Conservation (phyloP, 2,888 invertebrate species). For the Thyatira batis region DNA sequence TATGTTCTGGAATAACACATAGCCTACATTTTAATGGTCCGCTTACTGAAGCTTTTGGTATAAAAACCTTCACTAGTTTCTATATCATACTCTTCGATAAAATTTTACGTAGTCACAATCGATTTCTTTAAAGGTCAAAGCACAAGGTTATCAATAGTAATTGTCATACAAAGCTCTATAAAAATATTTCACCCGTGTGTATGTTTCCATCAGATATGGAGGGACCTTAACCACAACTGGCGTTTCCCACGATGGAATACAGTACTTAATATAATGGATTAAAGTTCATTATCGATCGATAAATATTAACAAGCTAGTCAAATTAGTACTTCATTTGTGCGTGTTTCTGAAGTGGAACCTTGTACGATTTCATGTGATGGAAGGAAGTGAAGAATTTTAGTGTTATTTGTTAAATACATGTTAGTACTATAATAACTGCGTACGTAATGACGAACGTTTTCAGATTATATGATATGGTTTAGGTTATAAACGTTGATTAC, state of each 20-base stretch:
- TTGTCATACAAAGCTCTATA: too few species aligned
- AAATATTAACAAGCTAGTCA: slow-evolving; percentile 13
- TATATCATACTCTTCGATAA: too few species aligned
- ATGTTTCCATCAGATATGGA: neutral
- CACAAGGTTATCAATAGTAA: too few species aligned
- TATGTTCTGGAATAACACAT: too few species aligned
- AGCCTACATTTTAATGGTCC: too few species aligned
- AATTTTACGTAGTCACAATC: too few species aligned
- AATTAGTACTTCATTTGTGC: slow-evolving; percentile 10
- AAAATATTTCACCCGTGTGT: too few species aligned
- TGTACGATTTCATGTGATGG: slow-evolving; percentile 30
- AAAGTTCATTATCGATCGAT: slow-evolving; percentile 14
- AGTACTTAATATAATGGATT: neutral
- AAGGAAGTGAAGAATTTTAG: slow-evolving; percentile 8
- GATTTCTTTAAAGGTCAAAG: too few species aligned
- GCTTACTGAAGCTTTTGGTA: neutral
- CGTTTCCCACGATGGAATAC: neutral
- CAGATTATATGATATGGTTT: neutral
- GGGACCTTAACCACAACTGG: neutral
- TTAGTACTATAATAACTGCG: neutral
- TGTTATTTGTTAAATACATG: neutral
- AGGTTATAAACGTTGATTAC: neutral
- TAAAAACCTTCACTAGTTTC: too few species aligned
- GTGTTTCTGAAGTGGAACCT: slow-evolving; percentile 22
- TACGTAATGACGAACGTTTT: neutral